A percentile compares a stretch with the other conserved stretches of the same genome.
Conservation (phyloP, 2,113 vertebrate species). For the western clawed frog (Xenopus tropicalis) region UCB_Xtro_10.0 CM004447.2:37351001-37351500, state of each 20-base stretch:
- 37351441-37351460: no score
- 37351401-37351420: background rate
- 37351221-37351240: background rate
- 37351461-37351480: no score
- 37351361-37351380: background rate
- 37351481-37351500: no score
- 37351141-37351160: background rate
- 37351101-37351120: slow-evolving; percentile 16
- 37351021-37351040: slow-evolving; percentile 36
- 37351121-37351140: slow-evolving; percentile 1
- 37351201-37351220: slow-evolving; percentile 1
- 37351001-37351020: slow-evolving; percentile 35
- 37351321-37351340: background rate
- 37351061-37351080: slow-evolving; percentile 35
- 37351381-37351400: no score
- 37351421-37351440: no score
- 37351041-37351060: slow-evolving; percentile 22
- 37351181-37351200: background rate
- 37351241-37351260: background rate
- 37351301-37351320: slow-evolving; percentile 2
- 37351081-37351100: slow-evolving; percentile 16
- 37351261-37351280: background rate
- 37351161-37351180: background rate
- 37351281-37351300: slow-evolving; percentile 8
- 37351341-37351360: background rate